Evolutionary conservation across 2,888 invertebrate genomes (phyloP), one percentile per base, ranked within the genome.

Genomic region (Acronicta psi): DNA sequence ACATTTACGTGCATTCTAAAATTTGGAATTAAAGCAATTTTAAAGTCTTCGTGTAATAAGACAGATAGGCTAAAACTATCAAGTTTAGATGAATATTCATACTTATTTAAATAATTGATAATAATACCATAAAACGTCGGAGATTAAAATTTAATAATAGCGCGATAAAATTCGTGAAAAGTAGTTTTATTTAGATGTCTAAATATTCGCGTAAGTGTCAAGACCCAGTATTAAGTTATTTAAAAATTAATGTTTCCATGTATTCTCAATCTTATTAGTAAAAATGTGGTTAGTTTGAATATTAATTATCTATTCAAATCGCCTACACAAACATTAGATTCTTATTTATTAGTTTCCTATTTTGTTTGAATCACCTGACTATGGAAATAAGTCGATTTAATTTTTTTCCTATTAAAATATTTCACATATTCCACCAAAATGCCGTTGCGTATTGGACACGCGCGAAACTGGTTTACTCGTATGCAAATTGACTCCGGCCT

Each of bases 401-500:
- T 53, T 45, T 38, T 14, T 37, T 40, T 4, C n/a, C 2, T 4
- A 42, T 45, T 36, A 42, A 44, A 59, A 65, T 29, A 64, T 49
- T 37, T 40, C 13, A 25, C 37, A 38, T 23, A 38, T 42, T 34
- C 10, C 13, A 23, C 20, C 5, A 47, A 37, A 60, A 25, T 9
- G 2, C 9, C 65, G 62, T 58, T 14, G 10, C 17, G 37, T 14
- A 57, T 54, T 81, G 85, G 79, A 80, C 79, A 83, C 81, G 67
- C 61, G 59, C 62, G 42, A 67, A 85, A 86, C 87, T 75, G 78
- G 88, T 84, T 82, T 75, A 77, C 80, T 76, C 81, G 79, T 79
- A 87, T 83, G 84, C 85, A 86, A 87, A 87, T 76, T 84, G 71
- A 76, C 73, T 80, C 49, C 44, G 75, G 80, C 65, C 77, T 77